Evolutionary conservation across 2,797 vertebrate species (phyloP).

Genomic region (Sylvilagus floridanus): DNA sequence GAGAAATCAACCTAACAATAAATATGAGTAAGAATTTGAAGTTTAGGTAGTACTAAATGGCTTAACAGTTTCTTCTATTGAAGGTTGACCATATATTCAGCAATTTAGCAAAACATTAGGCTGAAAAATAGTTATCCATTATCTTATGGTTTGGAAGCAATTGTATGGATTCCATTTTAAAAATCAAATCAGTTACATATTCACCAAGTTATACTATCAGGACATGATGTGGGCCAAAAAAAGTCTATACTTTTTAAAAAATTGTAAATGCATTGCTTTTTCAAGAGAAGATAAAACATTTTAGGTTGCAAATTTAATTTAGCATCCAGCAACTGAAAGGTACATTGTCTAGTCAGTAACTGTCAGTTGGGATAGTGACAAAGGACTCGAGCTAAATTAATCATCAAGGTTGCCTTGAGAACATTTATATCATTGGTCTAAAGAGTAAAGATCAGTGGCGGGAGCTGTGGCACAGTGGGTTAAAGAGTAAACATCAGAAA

Average conservation of each 20-base stretch:
- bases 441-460: neutral
- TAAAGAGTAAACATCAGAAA: neutral
- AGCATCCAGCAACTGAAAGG: neutral
- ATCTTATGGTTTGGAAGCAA: neutral
- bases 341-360: neutral
- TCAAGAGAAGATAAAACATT: neutral
- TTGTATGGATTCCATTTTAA: neutral
- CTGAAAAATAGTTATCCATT: neutral
- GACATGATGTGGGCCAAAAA: neutral
- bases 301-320: constrained; percentile 18
- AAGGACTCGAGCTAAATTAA: neutral
- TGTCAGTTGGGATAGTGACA: neutral
- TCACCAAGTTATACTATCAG: neutral
- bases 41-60: neutral
- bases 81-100: neutral
- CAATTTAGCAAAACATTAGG: neutral
- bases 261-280: neutral
- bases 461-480: no score
- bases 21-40: neutral
- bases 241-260: neutral
- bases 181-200: neutral
- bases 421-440: neutral
- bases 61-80: neutral
- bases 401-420: neutral
- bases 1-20: neutral